Evolutionary conservation across 2,113 vertebrate genomes (phyloP).

Genomic region (Brachirus orientalis): DNA sequence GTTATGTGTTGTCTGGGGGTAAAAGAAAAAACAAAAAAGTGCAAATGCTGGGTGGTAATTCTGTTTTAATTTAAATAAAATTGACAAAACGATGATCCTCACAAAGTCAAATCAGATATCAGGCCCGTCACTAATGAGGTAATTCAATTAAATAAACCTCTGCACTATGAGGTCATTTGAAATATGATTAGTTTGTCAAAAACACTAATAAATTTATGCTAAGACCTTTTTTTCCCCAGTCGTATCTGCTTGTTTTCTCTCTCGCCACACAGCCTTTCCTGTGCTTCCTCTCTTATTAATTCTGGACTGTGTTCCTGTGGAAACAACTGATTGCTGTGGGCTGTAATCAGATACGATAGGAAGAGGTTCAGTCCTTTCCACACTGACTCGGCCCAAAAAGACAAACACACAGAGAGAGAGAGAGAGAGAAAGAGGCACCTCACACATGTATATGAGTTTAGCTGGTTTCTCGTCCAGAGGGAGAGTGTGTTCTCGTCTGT

Average conservation of each 20-base stretch:
- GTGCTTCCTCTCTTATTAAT: slow-evolving; percentile 68
- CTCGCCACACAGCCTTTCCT: slow-evolving; percentile 19
- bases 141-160: too few relatives aligned
- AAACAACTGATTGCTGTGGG: slow-evolving; percentile 69
- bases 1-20: too few relatives aligned
- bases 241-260: slow-evolving; percentile 41
- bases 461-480: slow-evolving; percentile 46
- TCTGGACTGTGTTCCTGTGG: slow-evolving; percentile 70
- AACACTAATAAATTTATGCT: background rate
- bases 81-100: too few relatives aligned
- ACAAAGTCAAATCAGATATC: too few relatives aligned
- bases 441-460: slow-evolving; percentile 33
- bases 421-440: too few relatives aligned
- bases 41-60: too few relatives aligned
- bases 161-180: background rate
- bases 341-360: slow-evolving; percentile 73
- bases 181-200: slow-evolving; percentile 1
- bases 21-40: too few relatives aligned
- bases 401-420: slow-evolving; percentile 32
- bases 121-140: too few relatives aligned
- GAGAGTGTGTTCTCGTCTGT: slow-evolving; percentile 58
- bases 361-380: slow-evolving; percentile 67
- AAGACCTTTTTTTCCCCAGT: slow-evolving; percentile 25
- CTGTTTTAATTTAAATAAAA: too few relatives aligned
- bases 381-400: slow-evolving; percentile 60